These are phyloP conservation scores for Phallusia fumigata DNA, from an alignment of 23 tunicate genomes.

Conservation along the genomic window DNA sequence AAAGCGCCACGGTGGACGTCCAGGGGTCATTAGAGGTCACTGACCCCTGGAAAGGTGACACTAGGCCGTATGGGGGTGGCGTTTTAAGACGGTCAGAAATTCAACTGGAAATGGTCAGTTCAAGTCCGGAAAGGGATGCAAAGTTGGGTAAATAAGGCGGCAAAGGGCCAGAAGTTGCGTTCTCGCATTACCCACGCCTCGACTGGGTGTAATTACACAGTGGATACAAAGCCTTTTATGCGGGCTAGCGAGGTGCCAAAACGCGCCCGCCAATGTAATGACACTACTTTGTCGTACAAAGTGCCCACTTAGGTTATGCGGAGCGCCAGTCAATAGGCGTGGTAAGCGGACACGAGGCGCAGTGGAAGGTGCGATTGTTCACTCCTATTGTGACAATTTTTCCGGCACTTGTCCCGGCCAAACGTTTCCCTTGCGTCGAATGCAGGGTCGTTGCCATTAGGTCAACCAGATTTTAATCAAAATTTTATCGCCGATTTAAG, in stretches of 20 bases:
- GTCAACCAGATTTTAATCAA: background rate
- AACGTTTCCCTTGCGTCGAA: background rate
- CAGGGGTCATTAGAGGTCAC: conserved; percentile 5
- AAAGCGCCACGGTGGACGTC: conserved; percentile 2
- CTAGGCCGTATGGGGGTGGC: background rate
- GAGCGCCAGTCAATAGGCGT: conserved; percentile 2
- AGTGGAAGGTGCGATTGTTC: background rate
- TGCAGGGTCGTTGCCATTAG: background rate
- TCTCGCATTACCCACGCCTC: background rate
- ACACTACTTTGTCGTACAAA: conserved; percentile 7
- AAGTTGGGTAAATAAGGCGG: conserved; percentile 3
- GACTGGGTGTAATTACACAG: conserved; percentile 6
- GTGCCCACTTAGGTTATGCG: background rate
- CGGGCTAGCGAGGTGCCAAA: background rate
- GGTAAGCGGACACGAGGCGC: background rate
- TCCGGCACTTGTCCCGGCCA: background rate
- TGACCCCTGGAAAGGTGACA: conserved; percentile 13
- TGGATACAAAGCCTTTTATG: conserved; percentile 9
- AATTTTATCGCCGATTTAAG: conserved; percentile 5
- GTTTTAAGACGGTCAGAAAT: background rate
- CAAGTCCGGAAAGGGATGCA: background rate
- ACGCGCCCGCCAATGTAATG: background rate
- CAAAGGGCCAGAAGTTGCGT: background rate
- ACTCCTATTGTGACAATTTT: conserved; percentile 2
- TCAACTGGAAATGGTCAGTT: background rate